Percentiles rank a stretch among this genome's conserved stretches.
phyloP scores from a whole-genome alignment of 2,113 vertebrate species.

The Hypanus sabinus region DNA sequence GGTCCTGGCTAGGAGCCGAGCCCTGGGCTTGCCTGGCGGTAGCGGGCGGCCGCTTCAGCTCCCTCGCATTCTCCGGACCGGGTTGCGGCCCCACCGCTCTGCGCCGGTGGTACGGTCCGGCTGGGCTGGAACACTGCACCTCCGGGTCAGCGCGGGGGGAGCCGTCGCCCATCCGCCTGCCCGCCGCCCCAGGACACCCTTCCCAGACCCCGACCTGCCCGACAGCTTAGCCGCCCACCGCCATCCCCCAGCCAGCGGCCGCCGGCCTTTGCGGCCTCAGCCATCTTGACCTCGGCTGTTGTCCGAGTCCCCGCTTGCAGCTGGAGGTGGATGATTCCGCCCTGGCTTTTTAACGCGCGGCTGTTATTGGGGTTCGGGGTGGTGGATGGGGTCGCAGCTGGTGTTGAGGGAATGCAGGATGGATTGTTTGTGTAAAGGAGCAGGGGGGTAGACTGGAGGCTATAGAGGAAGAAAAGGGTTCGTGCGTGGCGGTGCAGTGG shows the following conservation, averaged over 20 bases:
- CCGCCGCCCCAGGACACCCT: neutral
- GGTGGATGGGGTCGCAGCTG: too few relatives aligned
- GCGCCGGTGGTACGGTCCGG: conserved; percentile 66
- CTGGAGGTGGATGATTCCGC: neutral
- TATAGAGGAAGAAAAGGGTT: neutral
- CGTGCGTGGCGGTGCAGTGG: neutral
- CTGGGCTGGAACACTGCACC: conserved; percentile 59
- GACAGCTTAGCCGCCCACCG: neutral
- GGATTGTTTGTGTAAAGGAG: too few relatives aligned
- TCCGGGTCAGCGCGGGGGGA: conserved; percentile 62
- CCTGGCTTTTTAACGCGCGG: neutral
- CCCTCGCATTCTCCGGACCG: conserved; percentile 41
- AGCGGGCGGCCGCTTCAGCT: conserved; percentile 39
- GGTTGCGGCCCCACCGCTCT: conserved; percentile 43
- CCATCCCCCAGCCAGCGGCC: neutral
- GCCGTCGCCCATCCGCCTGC: conserved; percentile 16
- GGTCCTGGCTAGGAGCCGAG: conserved; percentile 40
- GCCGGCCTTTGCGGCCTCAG: too few relatives aligned
- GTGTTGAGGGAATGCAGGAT: neutral
- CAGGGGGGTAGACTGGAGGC: neutral
- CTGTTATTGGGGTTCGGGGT: too few relatives aligned
- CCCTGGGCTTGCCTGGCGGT: neutral
- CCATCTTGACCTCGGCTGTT: neutral
- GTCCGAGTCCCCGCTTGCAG: neutral
- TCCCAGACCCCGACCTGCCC: neutral